Evolutionary conservation across 2,888 invertebrate species (phyloP).

Genomic region (Tipula helvola): DNA sequence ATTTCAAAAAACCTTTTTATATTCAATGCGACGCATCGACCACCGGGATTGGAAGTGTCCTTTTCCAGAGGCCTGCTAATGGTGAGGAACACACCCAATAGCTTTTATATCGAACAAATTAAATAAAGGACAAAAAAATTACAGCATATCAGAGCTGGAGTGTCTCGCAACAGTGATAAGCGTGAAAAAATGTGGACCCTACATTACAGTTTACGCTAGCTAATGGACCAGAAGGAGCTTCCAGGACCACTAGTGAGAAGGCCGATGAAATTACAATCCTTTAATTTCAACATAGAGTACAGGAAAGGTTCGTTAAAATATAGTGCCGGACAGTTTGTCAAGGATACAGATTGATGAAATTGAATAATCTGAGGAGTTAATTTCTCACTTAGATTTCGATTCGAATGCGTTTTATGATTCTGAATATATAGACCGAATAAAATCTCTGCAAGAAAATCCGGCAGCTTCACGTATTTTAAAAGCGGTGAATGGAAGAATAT

Average conservation of each 20-base stretch:
- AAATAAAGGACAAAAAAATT: background rate
- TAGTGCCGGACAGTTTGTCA: slow-evolving; percentile 11
- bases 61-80: background rate
- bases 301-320: slow-evolving; percentile 8
- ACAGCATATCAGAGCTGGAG: background rate
- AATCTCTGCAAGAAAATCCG: background rate
- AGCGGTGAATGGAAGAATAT: background rate
- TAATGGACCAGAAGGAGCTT: slow-evolving; percentile 10
- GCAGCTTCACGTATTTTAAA: background rate
- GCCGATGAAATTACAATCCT: too few relatives aligned
- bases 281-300: slow-evolving; percentile 10
- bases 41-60: too few relatives aligned
- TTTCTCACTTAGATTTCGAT: background rate
- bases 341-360: background rate
- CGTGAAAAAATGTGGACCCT: background rate
- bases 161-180: too few relatives aligned
- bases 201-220: background rate
- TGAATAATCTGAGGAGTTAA: background rate
- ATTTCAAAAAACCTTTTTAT: too few relatives aligned
- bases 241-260: slow-evolving; percentile 7
- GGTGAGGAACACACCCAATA: background rate
- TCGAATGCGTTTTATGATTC: background rate
- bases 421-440: background rate
- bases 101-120: background rate
- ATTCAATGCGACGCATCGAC: background rate